Evolutionary conservation across 2,113 vertebrate genomes (phyloP).

Genomic region (Octodon degus): DNA sequence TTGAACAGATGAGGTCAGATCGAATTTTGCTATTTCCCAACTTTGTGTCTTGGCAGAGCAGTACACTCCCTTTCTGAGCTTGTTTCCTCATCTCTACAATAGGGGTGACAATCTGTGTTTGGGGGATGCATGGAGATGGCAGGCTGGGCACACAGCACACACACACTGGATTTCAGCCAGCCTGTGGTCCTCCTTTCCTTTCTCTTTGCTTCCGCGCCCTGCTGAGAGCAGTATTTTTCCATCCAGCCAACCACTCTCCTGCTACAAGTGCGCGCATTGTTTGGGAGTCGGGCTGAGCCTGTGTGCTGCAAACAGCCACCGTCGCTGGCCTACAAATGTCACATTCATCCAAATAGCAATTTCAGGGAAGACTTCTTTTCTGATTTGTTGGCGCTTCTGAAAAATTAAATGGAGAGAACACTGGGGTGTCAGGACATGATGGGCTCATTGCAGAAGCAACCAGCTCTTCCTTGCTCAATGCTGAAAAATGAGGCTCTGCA

Average conservation of each 20-base stretch:
- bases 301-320: slow-evolving; percentile 21
- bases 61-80: background rate
- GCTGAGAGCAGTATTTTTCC: slow-evolving; percentile 61
- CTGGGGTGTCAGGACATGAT: slow-evolving; percentile 55
- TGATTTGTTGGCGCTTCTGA: slow-evolving; percentile 72
- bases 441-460: slow-evolving; percentile 34
- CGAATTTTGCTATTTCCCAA: background rate
- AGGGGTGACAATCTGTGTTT: background rate
- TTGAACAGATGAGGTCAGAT: too few species aligned
- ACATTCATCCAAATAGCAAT: slow-evolving; percentile 72
- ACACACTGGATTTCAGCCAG: background rate
- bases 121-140: background rate
- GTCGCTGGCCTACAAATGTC: slow-evolving; percentile 67
- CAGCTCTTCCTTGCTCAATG: background rate
- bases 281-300: slow-evolving; percentile 18
- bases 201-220: background rate
- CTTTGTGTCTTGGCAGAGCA: background rate
- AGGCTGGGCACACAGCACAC: background rate
- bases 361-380: slow-evolving; percentile 70
- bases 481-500: slow-evolving; percentile 16
- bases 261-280: background rate
- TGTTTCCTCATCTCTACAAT: background rate
- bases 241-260: background rate
- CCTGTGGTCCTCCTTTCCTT: background rate
- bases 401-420: slow-evolving; percentile 76